Evolutionary conservation across 53 echinoderm and acorn worm species (phyloP).

Genomic region (Astropecten irregularis): DNA sequence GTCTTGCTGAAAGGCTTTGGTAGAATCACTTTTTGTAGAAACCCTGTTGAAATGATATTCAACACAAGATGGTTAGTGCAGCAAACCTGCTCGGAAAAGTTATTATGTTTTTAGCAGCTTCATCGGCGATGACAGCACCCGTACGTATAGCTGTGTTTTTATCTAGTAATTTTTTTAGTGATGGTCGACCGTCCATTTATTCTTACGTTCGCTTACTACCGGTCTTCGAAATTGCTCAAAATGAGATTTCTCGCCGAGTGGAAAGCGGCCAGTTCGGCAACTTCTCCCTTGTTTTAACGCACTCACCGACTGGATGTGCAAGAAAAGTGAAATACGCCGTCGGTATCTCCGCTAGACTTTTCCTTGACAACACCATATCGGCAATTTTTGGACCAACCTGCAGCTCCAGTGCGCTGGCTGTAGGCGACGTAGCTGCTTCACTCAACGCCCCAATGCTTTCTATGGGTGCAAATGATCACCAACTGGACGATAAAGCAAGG

Average conservation of each 20-base stretch:
- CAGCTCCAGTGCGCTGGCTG: constrained; percentile 45
- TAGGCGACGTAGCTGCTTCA: constrained; percentile 68
- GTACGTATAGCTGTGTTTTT: no score
- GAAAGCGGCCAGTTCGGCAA: constrained; percentile 54
- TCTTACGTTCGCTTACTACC: no score
- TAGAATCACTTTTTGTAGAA: no score
- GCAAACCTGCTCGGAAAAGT: no score
- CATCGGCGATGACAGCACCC: no score
- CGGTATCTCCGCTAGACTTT: constrained; percentile 39
- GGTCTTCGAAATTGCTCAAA: constrained; percentile 62
- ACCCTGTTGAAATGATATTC: no score
- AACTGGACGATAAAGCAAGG: constrained; percentile 60
- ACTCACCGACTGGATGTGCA: constrained; percentile 12
- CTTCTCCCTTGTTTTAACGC: constrained; percentile 48
- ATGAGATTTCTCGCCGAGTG: constrained; percentile 53
- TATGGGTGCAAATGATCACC: background rate
- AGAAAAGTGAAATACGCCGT: background rate
- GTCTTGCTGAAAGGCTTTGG: no score
- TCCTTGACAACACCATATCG: constrained; percentile 8
- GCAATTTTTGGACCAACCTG: constrained; percentile 87
- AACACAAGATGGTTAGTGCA: no score
- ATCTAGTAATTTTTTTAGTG: no score
- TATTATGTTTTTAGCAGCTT: no score
- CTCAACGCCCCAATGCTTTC: constrained; percentile 79
- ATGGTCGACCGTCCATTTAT: no score